Evolutionary conservation across 2,797 vertebrate species (phyloP), one percentile per base, ranked within the genome.

Genomic region (Chromobotia macracanthus): DNA sequence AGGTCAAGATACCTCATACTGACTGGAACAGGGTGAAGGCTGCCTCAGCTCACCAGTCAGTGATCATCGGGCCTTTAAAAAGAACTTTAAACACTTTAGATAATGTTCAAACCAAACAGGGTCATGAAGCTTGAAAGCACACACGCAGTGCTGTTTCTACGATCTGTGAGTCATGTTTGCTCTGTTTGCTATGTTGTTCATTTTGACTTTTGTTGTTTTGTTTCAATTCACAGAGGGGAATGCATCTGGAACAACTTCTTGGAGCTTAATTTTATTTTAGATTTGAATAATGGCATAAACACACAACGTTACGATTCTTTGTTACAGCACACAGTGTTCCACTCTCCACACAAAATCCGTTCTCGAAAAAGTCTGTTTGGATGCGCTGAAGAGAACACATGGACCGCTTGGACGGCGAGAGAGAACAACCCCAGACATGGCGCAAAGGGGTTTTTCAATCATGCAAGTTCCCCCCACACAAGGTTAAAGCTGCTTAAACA

Each of bases 401-500:
- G 75, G 60, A 35, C 25, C 13, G 35, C 28, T 65, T 25, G 56
- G 61, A 65, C 55, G 23, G 61, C 16, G 16, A 23, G 48, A 68
- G 48, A 41, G 3, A 46, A 35, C 16, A 19, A 46, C 53, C 16
- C 87, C 87, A 77, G 31, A 61, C 23, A n/a, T 38, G 85, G 82
- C 84, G 85, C 88, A 80, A 87, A 89, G 86, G 88, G 88, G 88
- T 86, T 89, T 91, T 92, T 90, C 89, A 90, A 91, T 87, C 81
- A 80, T 80, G 86, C 88, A 90, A 90, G 90, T 90, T 89, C 89
- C 88, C 91, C 87, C 82, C 82, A 88, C 71, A 85, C 86, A 64
- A 87, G 87, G 89, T 90, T 87, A 91, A 93, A 93, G 92, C 92
- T 91, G 88, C 91, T 94, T 93, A 93, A 86, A 83, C 88, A 90